Base-by-base conservation (phyloP, 2,797 vertebrate species). In the Poecilia wingei region DNA sequence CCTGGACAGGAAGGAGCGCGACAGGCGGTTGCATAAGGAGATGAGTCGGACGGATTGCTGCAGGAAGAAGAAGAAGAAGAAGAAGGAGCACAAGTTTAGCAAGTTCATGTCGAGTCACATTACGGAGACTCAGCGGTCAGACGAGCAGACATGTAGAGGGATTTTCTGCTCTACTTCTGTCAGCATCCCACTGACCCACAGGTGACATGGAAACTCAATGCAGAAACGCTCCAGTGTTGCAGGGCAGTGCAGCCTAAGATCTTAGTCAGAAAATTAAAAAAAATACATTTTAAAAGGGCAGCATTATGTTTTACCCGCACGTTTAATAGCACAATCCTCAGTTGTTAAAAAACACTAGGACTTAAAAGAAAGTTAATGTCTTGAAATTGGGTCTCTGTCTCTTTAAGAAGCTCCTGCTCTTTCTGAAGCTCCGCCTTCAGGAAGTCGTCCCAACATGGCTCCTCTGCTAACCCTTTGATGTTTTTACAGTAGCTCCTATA, bases 41-140 rank as follows among this genome's bases (percentile, higher is more conserved):
- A 99, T 99, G 88, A 99, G 97, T 68, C 98, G 97, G 79, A 99
- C 98, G 0, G 98, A 99, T 99, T 99, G 98, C 98, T 99, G 95
- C 33, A 87, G 78, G 28, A 72, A 47, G 39, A 36, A 28, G 64
- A 51, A 47, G 10, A 1, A 90, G 77, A 79, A 36, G 33, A 66
- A 55, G 77, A 84, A 28, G 36, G 18, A 85, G 53, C 0, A 59
- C 28, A 22, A 66, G 5, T 9, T 20, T 59, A 59, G 0, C 10
- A n/a, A 79, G 81, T 78, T 85, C 8, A 70, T 41, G 75, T 75
- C 68, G 14, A 33, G 78, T 79, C 2, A 0, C 0, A 39, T 83
- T 81, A 57, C 57, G 18, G 16, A n/a, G 45, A 72, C 39, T n/a
- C 72, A 81, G 53, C 12, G 14, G 4, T 18, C 57, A 66, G 73